Base-by-base conservation (phyloP, 2,797 vertebrate species). In the Setipinna tenuifilis region DNA sequence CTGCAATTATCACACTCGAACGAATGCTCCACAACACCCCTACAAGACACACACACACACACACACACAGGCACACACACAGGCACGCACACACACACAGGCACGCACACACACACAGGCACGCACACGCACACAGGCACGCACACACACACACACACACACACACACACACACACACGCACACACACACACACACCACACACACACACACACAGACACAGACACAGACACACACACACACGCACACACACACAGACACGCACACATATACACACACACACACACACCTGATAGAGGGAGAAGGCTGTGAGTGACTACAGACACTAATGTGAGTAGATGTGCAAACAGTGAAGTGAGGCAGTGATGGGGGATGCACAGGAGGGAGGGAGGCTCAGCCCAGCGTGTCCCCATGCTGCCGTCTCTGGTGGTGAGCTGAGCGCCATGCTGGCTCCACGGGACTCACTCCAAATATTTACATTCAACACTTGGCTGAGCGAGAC, bases 1-100 rank as follows among this genome's bases (percentile, higher is more conserved):
- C 93, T 93, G 95, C 95, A 94, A 95, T 95, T 95, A 95, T 93
- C 93, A 90, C 88, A 88, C 92, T 91, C 78, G 68, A 82, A n/a
- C 83, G 82, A 82, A 85, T 83, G 21, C 82, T 83, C 83, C 83
- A 82, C 85, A 78, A 35, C 23, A 44, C 82, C 82, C 83, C 86
- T 23, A 16, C 57, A 81, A 0, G 7, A 21, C 25, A n/a, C 61
- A 61, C 83, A 82, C 82, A 82, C 65, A 83, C 85, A 78, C 46
- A 86, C 82, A 62, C 48, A 86, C 46, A 84, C n/a, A 68, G 83
- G 75, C 65, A 50, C 87, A 83, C 57, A 80, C 12, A 23, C 19
- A 86, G 48, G 82, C 81, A 83, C 62, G 31, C 35, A 28, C 61
- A 46, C 19, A 41, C 25, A 21, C 58, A 61, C 17, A 35, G 4